Percentiles rank a stretch among this genome's conserved stretches.
Conservation (phyloP, 2,797 vertebrate species). For the Pipistrellus pygmaeus region DNA sequence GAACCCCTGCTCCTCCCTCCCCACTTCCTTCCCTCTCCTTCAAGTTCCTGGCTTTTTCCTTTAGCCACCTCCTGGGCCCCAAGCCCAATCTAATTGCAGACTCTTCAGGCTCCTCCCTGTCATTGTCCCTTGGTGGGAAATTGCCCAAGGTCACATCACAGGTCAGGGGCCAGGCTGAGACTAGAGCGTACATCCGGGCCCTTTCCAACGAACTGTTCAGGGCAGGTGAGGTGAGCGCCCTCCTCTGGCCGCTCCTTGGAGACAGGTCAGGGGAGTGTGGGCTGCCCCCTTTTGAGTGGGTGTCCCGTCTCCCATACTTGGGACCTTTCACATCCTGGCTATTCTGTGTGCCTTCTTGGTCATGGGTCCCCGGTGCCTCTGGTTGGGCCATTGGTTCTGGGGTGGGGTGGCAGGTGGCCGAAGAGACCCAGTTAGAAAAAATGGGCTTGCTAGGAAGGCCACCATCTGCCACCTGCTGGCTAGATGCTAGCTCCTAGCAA, state of each 20-base stretch:
- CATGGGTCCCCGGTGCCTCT: not conserved
- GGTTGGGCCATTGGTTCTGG: not conserved
- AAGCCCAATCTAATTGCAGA: not conserved
- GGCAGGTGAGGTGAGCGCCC: not conserved
- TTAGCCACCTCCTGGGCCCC: not conserved
- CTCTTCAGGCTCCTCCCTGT: not conserved
- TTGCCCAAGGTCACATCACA: conserved; percentile 28
- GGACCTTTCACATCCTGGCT: not conserved
- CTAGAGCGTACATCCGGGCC: not conserved
- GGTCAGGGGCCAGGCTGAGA: not conserved
- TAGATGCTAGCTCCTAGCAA: conserved; percentile 63
- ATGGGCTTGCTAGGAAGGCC: conserved; percentile 10
- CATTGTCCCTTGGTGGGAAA: not conserved
- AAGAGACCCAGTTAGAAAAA: not conserved
- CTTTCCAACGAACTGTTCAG: not conserved
- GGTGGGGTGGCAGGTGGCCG: not conserved
- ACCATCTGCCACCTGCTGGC: conserved; percentile 78
- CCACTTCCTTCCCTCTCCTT: not conserved
- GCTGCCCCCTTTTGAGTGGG: not conserved
- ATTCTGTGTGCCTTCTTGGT: not conserved
- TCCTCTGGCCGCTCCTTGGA: not conserved
- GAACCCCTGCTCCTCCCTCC: not conserved
- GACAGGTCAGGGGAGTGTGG: not conserved
- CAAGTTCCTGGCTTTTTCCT: not conserved
- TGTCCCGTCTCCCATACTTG: not conserved